Conservation (phyloP, 53 echinoderm and acorn worm species). For the Henricia sp. region DNA sequence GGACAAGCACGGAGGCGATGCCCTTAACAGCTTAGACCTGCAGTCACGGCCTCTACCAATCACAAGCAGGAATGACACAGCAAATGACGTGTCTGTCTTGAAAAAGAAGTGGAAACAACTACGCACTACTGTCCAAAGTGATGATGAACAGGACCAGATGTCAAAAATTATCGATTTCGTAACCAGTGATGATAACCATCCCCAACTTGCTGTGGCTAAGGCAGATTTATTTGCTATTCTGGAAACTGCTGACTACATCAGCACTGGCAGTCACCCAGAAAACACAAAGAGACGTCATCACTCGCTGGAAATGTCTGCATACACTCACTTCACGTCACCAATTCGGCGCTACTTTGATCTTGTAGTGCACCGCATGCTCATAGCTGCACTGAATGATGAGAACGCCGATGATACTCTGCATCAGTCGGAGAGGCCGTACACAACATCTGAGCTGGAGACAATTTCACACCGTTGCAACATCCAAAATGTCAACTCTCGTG, state of each 20-base stretch:
- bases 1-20: neutral
- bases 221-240: conserved; percentile 58
- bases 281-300: conserved; percentile 40
- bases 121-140: neutral
- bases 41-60: neutral
- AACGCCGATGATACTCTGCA: neutral
- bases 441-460: conserved; percentile 47
- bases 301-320: conserved; percentile 50
- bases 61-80: neutral
- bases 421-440: conserved; percentile 53
- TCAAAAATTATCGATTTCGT: conserved; percentile 62
- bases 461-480: conserved; percentile 74
- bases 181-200: conserved; percentile 66
- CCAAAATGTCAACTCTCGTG: conserved; percentile 18
- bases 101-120: conserved; percentile 51
- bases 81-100: conserved; percentile 19
- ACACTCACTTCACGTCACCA: conserved; percentile 83
- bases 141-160: conserved; percentile 29
- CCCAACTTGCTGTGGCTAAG: conserved; percentile 70
- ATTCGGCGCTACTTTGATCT: conserved; percentile 86
- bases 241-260: conserved; percentile 63
- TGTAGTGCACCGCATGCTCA: conserved; percentile 81
- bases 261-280: conserved; percentile 46
- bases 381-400: conserved; percentile 60
- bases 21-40: conserved; percentile 29